Percentiles rank a stretch among this genome's conserved stretches.
Evolutionary conservation across 2,113 vertebrate species (phyloP).

Genomic region (Centropus unirufus): DNA sequence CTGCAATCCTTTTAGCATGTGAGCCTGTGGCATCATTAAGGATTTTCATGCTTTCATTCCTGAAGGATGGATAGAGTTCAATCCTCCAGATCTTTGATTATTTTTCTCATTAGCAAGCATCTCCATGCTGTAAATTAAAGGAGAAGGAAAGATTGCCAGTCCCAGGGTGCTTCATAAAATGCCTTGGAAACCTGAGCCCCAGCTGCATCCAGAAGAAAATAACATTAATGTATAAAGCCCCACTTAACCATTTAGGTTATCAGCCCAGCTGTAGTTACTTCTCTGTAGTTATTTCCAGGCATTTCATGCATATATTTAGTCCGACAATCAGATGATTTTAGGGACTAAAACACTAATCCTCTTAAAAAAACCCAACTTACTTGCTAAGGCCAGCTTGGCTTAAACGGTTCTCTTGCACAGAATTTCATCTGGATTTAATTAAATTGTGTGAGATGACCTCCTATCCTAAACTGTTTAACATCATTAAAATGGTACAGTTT

Average conservation of each 20-base stretch:
- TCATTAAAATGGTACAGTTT: not conserved
- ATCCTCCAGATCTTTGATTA: slow-evolving; percentile 58
- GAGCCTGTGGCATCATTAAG: slow-evolving; percentile 69
- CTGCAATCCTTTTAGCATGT: slow-evolving; percentile 33
- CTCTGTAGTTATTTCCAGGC: not conserved
- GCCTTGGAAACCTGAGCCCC: slow-evolving; percentile 57
- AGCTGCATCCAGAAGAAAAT: slow-evolving; percentile 42
- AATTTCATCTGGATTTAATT: slow-evolving; percentile 57
- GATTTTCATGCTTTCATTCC: slow-evolving; percentile 55
- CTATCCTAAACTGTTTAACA: not conserved
- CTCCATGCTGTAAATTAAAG: slow-evolving; percentile 51
- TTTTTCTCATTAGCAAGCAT: slow-evolving; percentile 68
- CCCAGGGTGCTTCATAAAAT: slow-evolving; percentile 48
- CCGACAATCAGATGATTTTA: not conserved
- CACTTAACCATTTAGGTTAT: slow-evolving; percentile 32
- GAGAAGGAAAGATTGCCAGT: slow-evolving; percentile 33
- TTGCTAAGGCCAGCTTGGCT: not conserved
- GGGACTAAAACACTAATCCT: slow-evolving; percentile 30
- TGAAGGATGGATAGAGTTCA: slow-evolving; percentile 42
- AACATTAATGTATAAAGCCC: not conserved
- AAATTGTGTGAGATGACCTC: slow-evolving; percentile 14
- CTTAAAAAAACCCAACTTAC: slow-evolving; percentile 30
- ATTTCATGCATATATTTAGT: slow-evolving; percentile 35
- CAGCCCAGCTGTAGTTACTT: slow-evolving; percentile 2
- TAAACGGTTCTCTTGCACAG: not conserved